Evolutionary conservation across 2,113 vertebrate species (phyloP), one percentile per base, ranked within the genome.

Genomic region (Scopus umbretta): DNA sequence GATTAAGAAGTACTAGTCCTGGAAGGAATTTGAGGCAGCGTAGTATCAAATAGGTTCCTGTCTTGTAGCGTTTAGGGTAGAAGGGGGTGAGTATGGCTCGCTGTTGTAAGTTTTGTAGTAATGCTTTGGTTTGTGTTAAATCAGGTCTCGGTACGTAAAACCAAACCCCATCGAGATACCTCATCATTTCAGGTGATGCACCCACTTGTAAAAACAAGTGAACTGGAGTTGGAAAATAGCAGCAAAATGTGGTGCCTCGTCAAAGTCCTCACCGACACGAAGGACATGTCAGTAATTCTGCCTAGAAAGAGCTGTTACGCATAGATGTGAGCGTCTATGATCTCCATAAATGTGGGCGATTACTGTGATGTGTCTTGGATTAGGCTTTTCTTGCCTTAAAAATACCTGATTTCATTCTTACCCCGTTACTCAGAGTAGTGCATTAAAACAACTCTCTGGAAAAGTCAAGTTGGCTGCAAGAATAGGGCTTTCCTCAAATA

Each of bases 281-380:
- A n/a, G 40, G 40, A 10, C 10, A 11, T 1, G 13, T 56, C 10
- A 36, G 0, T n/a, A 40, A 17, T 61, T 38, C 29, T 65, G 14
- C 36, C 12, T 1, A 36, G 50, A 10, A 93, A 36, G 30, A 36
- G 16, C 6, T 62, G 72, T 67, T n/a, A 43, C 10, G 38, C 13
- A 7, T 12, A 72, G 63, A 26, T 18, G 5, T 5, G 52, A 75
- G 13, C 0, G 0, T 32, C 4, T 6, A 2, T 4, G 16, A 34
- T 30, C 43, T 59, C 65, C 9, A 3, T 22, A 34, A 45, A 36
- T 7, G 9, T 5, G 36, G 45, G 20, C 49, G 27, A 38, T 56
- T 43, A 13, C 53, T 88, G 29, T 58, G 72, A 58, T 50, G 36
- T 45, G 53, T 13, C 67, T 61, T 43, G 22, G 34, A 32, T 67